Evolutionary conservation across 2,888 invertebrate species (phyloP).

Genomic region (Carcina quercana): DNA sequence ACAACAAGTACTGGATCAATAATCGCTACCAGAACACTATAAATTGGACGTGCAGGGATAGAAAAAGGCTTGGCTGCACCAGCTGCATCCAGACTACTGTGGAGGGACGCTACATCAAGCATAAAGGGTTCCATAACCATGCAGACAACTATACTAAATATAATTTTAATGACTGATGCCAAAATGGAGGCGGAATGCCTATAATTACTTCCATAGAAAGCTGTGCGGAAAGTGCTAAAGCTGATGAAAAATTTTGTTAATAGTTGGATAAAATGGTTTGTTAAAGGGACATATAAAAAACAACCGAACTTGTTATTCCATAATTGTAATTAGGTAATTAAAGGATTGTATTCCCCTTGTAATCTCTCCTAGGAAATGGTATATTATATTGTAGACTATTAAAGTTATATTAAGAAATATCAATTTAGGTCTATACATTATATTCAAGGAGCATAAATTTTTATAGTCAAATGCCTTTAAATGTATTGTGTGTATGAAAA

Average conservation of each 20-base stretch:
- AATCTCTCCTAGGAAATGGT: no score
- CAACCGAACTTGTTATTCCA: no score
- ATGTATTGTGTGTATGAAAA: no score
- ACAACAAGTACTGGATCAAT: constrained; percentile 69
- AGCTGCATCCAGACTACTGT: constrained; percentile 63
- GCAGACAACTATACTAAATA: constrained; percentile 65
- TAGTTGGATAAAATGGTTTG: no score
- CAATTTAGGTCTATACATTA: no score
- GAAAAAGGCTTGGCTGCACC: constrained; percentile 59
- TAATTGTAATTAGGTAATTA: no score
- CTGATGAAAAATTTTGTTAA: background rate
- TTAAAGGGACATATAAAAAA: no score
- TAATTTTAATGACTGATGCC: constrained; percentile 62
- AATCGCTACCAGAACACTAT: constrained; percentile 67
- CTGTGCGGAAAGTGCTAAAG: constrained; percentile 11
- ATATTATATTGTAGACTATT: no score
- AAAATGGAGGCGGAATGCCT: constrained; percentile 17
- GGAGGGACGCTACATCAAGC: constrained; percentile 60
- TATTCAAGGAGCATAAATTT: no score
- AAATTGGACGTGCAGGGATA: constrained; percentile 65
- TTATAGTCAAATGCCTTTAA: no score
- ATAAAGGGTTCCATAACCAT: constrained; percentile 63
- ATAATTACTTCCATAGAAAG: constrained; percentile 31
- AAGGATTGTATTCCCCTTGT: no score
- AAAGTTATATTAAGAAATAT: no score